Evolutionary conservation across 2,113 vertebrate species (phyloP), one percentile per base, ranked within the genome.

Genomic region (Amblyornis subalaris): DNA sequence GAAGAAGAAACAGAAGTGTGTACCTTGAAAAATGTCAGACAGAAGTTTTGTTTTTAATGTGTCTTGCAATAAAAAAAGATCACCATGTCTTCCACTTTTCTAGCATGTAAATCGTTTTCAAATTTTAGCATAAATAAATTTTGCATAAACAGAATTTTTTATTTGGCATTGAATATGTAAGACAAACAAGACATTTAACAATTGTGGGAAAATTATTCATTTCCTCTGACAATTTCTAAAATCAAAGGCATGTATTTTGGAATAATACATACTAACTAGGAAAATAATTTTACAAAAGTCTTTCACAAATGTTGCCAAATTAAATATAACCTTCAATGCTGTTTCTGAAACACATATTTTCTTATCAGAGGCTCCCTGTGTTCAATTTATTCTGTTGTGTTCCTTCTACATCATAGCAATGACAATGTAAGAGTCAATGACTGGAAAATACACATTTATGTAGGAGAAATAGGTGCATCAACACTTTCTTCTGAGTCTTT

Each of bases 201-300:
- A 73, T 58, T 64, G 66, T 33, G 28, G 35, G n/a, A 50, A 95
- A 95, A 85, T 58, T 87, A 93, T 89, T 88, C 35, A 48, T 93
- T 96, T 87, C 90, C 44, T 67, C 69, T 90, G 72, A 38, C 83
- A 79, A 87, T 91, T 97, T 95, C 50, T 88, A 89, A 92, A 85
- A 90, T 69, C 60, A 58, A 87, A 91, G 42, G 25, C 25, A 75
- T 90, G 38, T 85, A 29, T 67, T 96, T 91, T 92, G 51, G 87
- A 96, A 91, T 90, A 79, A 89, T 73, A 44, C 54, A 81, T 92
- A 66, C 65, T 67, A 96, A 88, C 36, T 53, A 91, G 71, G 51
- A 66, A 94, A 95, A 70, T 51, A 91, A 83, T 55, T 83, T 57
- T 20, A 4, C 36, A 83, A 57, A 70, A 66, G 19, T 51, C 57